These are phyloP conservation scores for Agrypnia vestita DNA, from an alignment of 1,140 invertebrate genomes.

Conservation along the genomic window DNA sequence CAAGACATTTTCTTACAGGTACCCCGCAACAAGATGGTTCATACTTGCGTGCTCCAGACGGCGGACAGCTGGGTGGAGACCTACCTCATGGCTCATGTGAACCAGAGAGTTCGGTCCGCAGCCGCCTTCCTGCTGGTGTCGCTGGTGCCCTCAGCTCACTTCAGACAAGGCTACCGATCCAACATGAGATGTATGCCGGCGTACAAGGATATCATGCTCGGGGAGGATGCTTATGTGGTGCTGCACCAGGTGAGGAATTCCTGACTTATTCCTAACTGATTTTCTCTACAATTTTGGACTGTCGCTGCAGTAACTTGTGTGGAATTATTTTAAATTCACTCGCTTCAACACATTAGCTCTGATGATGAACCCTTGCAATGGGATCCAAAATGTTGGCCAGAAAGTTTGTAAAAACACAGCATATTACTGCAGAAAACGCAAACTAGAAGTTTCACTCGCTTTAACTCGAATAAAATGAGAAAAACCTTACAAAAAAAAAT, in stretches of 20 bases:
- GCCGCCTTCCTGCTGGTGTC: conserved; percentile 91
- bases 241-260: conserved; percentile 78
- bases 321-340: no score
- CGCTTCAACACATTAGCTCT: no score
- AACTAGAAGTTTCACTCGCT: no score
- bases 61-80: conserved; percentile 93
- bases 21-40: conserved; percentile 90
- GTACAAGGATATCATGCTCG: conserved; percentile 66
- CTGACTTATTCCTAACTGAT: no score
- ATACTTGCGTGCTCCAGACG: conserved; percentile 89
- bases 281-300: no score
- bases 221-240: conserved; percentile 82
- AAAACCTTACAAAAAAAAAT: no score
- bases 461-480: no score
- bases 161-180: conserved; percentile 87
- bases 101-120: conserved; percentile 87
- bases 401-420: no score
- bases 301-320: no score
- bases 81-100: conserved; percentile 88
- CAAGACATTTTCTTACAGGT: conserved; percentile 67
- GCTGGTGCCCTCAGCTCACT: conserved; percentile 89
- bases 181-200: conserved; percentile 69
- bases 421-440: no score
- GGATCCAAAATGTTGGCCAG: no score
- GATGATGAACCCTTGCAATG: no score